A percentile compares a stretch with the other conserved stretches of the same genome.
Evolutionary conservation across 2,797 vertebrate genomes (phyloP).

Genomic region (Muscicapa comitata): DNA sequence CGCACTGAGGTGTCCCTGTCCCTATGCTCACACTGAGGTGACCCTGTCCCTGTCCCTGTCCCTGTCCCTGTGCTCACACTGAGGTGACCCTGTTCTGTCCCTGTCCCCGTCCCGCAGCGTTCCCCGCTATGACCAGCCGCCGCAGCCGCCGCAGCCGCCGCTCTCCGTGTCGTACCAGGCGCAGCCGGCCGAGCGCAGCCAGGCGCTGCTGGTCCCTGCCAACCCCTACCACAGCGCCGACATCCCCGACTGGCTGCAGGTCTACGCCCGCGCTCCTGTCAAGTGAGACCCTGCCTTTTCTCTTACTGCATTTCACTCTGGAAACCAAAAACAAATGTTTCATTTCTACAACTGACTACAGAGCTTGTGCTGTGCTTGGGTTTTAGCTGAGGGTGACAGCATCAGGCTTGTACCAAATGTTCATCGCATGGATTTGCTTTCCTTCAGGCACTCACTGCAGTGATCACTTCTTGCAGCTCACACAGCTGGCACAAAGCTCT

Average conservation of each 20-base stretch:
- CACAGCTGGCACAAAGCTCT: rapidly evolving
- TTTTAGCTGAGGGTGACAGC: background rate
- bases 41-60: too few species aligned
- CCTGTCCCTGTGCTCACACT: background rate
- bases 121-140: conserved; percentile 95
- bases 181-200: conserved; percentile 86
- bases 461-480: background rate
- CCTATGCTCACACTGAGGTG: too few species aligned
- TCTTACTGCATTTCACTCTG: background rate
- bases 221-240: conserved; percentile 97
- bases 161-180: conserved; percentile 90
- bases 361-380: rapidly evolving
- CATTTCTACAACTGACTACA: rapidly evolving
- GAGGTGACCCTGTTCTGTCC: background rate
- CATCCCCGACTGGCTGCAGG: conserved; percentile 98
- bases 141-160: conserved; percentile 85
- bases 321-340: rapidly evolving
- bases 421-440: rapidly evolving
- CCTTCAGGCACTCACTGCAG: background rate
- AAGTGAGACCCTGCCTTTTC: conserved; percentile 82
- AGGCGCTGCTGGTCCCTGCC: conserved; percentile 91
- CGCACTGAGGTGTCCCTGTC: too few species aligned
- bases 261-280: conserved; percentile 94
- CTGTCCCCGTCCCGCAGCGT: conserved; percentile 75
- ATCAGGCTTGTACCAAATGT: rapidly evolving